phyloP scores from a whole-genome alignment of 1,140 invertebrate genomes.

The Sitophilus oryzae region DNA sequence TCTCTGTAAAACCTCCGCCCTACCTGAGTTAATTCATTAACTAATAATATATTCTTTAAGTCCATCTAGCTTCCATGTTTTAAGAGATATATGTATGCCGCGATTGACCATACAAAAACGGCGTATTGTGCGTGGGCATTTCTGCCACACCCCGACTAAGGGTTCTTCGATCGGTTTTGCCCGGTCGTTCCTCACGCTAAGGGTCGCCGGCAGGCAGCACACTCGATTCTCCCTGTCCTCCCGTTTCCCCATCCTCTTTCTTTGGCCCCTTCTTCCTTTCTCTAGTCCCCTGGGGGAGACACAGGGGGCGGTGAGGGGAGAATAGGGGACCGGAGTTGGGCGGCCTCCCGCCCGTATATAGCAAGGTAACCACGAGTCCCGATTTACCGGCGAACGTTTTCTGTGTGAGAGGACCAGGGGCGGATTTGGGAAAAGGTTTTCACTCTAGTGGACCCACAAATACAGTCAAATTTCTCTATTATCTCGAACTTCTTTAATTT shows the following conservation, averaged over 20 bases:
- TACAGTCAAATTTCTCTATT: too few relatives aligned
- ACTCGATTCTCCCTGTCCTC: conserved; percentile 13
- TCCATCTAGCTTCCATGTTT: too few relatives aligned
- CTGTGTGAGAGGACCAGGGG: conserved; percentile 8
- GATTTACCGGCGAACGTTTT: conserved; percentile 26
- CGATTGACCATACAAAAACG: conserved; percentile 29
- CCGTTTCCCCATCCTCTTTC: too few relatives aligned
- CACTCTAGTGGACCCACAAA: too few relatives aligned
- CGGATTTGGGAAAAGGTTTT: conserved; percentile 2
- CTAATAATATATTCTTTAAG: too few relatives aligned
- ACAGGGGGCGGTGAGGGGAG: conserved; percentile 4
- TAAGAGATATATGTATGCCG: too few relatives aligned
- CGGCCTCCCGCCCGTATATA: conserved; percentile 24
- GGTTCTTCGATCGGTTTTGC: conserved; percentile 43
- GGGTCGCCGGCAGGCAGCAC: conserved; percentile 32
- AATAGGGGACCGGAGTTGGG: conserved; percentile 1
- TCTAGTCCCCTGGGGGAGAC: too few relatives aligned
- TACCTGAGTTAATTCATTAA: too few relatives aligned
- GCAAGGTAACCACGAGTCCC: conserved; percentile 28
- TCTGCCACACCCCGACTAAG: conserved; percentile 39
- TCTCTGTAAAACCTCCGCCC: too few relatives aligned
- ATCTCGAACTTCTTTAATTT: too few relatives aligned
- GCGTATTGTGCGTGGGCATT: conserved; percentile 42
- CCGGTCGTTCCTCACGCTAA: conserved; percentile 43
- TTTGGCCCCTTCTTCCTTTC: conserved; percentile 11